These are phyloP conservation scores for Xanthostigma xanthostigma DNA, from an alignment of 2,888 invertebrate species.

Conservation along the genomic window DNA sequence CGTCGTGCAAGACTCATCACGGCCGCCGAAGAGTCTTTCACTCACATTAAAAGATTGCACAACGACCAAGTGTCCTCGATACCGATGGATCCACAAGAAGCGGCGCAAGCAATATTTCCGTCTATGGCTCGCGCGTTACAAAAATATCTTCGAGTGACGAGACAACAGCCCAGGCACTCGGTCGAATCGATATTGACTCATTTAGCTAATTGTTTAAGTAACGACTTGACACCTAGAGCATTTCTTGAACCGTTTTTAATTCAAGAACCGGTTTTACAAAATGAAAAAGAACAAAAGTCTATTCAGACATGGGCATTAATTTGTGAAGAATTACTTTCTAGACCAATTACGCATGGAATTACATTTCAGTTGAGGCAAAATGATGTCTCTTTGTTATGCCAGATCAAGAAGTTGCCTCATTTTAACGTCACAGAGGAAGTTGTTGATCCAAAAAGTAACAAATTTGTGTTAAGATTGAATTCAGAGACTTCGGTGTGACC, in stretches of 20 bases:
- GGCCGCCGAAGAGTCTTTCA: conserved; percentile 95
- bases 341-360: conserved; percentile 68
- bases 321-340: conserved; percentile 79
- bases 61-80: conserved; percentile 60
- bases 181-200: conserved; percentile 87
- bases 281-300: conserved; percentile 64
- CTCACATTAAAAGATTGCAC: conserved; percentile 79
- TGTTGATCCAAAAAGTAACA: conserved; percentile 88
- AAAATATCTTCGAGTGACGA: conserved; percentile 87
- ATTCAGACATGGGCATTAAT: conserved; percentile 94
- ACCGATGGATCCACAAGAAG: conserved; percentile 87
- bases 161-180: conserved; percentile 91
- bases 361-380: conserved; percentile 87
- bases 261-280: conserved; percentile 71
- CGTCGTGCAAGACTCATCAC: conserved; percentile 77
- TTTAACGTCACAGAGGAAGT: conserved; percentile 92
- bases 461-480: conserved; percentile 84
- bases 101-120: conserved; percentile 95
- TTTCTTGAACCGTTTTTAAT: conserved; percentile 89
- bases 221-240: conserved; percentile 86
- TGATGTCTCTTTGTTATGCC: conserved; percentile 82
- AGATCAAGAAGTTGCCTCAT: conserved; percentile 75
- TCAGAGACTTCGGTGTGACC: conserved; percentile 94
- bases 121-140: conserved; percentile 91
- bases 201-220: conserved; percentile 78